Percentiles rank a stretch among this genome's conserved stretches.
phyloP scores from a whole-genome alignment of 2,113 vertebrate species.

The Serinus canaria region DNA sequence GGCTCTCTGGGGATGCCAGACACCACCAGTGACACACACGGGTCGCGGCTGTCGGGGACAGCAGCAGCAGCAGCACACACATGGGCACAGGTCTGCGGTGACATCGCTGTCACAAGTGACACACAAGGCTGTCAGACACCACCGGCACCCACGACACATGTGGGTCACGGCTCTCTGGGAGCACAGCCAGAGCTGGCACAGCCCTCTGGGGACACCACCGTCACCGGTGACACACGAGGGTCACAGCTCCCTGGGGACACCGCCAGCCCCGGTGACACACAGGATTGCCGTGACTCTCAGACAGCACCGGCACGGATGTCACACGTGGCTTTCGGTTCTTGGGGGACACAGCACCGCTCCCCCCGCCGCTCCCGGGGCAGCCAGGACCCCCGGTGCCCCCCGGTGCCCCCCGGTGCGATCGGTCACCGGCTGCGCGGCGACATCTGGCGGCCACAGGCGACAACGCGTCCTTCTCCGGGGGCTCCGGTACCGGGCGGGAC shows the following conservation, averaged over 20 bases:
- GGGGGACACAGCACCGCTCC: not conserved
- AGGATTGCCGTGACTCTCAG: rapidly evolving
- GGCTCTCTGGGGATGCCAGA: not conserved
- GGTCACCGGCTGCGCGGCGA: not conserved
- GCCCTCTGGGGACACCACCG: not conserved
- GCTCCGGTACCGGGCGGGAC: not conserved
- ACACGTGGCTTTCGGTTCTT: not conserved
- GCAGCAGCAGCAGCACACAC: not conserved
- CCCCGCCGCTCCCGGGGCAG: too few relatives aligned
- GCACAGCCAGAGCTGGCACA: not conserved
- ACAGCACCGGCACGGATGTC: not conserved
- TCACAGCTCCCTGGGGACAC: not conserved
- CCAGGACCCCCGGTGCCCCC: not conserved
- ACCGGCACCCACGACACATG: not conserved
- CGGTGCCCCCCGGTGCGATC: not conserved
- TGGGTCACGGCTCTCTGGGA: not conserved
- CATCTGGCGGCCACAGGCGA: not conserved
- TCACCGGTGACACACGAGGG: not conserved
- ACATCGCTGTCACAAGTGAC: not conserved
- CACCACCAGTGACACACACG: not conserved
- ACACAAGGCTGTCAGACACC: not conserved
- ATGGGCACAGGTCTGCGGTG: not conserved
- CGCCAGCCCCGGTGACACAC: not conserved
- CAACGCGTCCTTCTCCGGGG: not conserved
- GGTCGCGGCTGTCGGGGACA: not conserved